A percentile compares a stretch with the other conserved stretches of the same genome.
Conservation (phyloP, 2,113 vertebrate species). For the Ceyx melanurus region DNA sequence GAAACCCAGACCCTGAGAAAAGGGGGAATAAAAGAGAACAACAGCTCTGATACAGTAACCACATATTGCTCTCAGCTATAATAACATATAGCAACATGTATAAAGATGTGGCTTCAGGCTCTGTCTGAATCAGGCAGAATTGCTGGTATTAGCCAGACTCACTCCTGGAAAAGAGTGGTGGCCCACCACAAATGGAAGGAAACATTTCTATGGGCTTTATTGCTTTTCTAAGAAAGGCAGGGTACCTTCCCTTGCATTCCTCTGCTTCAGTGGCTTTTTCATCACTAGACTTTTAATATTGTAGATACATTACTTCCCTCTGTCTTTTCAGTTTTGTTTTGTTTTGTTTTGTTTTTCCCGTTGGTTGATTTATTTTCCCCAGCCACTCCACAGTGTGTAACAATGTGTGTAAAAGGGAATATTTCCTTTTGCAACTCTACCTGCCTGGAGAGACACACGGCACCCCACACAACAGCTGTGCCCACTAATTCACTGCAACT, state of each 20-base stretch:
- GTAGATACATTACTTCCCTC: neutral
- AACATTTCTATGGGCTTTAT: neutral
- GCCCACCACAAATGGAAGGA: neutral
- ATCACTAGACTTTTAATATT: neutral
- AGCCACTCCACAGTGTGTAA: neutral
- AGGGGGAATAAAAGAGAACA: neutral
- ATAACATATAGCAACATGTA: neutral
- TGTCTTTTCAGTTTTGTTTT: accelerated
- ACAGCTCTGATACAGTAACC: neutral
- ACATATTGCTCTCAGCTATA: neutral
- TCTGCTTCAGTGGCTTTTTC: neutral
- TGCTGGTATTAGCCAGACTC: neutral
- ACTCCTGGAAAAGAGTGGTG: neutral
- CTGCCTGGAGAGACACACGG: neutral
- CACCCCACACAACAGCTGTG: constrained; percentile 24
- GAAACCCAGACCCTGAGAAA: neutral
- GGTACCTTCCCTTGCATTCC: neutral
- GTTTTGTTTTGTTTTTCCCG: neutral
- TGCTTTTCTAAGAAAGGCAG: neutral
- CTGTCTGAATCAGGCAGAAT: neutral
- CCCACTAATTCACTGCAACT: constrained; percentile 36
- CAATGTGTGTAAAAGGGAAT: neutral
- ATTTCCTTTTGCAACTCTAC: constrained; percentile 3
- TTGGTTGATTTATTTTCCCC: neutral
- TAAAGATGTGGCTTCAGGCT: neutral